Base-by-base conservation (phyloP, 1,140 invertebrate species). In the Phocides pigmalion region DNA sequence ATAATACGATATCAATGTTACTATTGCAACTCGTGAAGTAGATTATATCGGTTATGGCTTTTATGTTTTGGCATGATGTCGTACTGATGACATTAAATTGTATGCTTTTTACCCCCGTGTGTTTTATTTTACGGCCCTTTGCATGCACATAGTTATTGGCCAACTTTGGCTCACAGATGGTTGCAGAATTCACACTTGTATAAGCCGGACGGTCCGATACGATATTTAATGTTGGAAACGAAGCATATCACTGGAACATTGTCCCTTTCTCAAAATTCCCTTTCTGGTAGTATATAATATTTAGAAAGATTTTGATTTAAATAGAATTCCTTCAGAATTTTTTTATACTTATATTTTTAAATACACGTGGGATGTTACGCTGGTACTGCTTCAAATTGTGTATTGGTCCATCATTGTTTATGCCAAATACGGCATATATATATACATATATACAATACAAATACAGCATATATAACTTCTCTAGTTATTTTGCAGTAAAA, bases 41-140 rank as follows among this genome's bases (percentile, higher is more conserved):
- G 64, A 41, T 66, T 76, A 41, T 62, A 70, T 70, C 66, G 70
- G 79, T 87, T 76, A 83, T 81, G 74, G 83, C 81, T 88, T 87
- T 75, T 74, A 77, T 79, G 78, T 84, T 87, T 85, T 88, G 84
- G 88, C 88, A 89, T 87, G 84, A 80, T 84, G 83, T 87, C 83
- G 68, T 72, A 75, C 78, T 75, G 72, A 77, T 79, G 84, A 89
- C 86, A 89, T 88, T 90, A 89, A 89, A 87, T 84, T 90, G 74
- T 87, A 88, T 84, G 88, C 88, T 90, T 89, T 87, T 83, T 84
- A 87, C 68, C 28, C 62, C 62, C 56, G 74, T 86, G 82, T 86
- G 83, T 88, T 90, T 86, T 81, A 85, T 89, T 89, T 82, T 62
- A 69, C 28, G 62, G 62, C 69, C 70, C 67, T 75, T 82, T 82